Evolutionary conservation across 2,888 invertebrate genomes (phyloP).

Genomic region (Perithous albicinctus): DNA sequence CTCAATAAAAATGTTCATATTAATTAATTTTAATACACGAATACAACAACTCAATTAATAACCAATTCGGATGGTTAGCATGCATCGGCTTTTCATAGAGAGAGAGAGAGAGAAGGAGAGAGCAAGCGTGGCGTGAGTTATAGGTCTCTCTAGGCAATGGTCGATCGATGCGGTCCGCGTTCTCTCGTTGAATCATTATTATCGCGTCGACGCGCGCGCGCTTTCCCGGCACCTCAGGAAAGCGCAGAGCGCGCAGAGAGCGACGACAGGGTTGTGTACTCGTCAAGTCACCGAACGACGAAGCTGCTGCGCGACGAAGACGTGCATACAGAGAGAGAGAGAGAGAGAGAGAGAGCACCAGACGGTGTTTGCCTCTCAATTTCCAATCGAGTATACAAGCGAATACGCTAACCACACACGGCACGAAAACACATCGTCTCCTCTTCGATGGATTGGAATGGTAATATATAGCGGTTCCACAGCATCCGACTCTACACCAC

Average conservation of each 20-base stretch:
- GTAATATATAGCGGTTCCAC: too few relatives aligned
- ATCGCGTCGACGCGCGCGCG: conserved; percentile 66
- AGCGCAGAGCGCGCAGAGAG: too few relatives aligned
- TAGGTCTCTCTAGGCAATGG: conserved; percentile 3
- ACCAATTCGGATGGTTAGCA: conserved; percentile 1
- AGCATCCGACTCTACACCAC: too few relatives aligned
- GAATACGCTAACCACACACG: conserved; percentile 50
- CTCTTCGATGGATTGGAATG: too few relatives aligned
- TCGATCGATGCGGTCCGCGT: conserved; percentile 66
- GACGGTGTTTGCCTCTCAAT: conserved; percentile 11
- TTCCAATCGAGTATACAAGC: conserved; percentile 48
- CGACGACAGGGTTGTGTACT: conserved; percentile 56
- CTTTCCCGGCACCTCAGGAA: conserved; percentile 34
- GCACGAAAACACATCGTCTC: too few relatives aligned
- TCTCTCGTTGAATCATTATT: conserved; percentile 66
- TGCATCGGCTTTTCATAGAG: conserved; percentile 5
- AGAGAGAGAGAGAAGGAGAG: too few relatives aligned
- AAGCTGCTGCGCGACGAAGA: too few relatives aligned
- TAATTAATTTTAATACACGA: too few relatives aligned
- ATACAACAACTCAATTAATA: conserved; percentile 11
- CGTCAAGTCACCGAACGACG: conserved; percentile 47
- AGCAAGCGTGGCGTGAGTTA: background rate
- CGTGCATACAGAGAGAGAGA: too few relatives aligned
- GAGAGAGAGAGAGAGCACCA: background rate
- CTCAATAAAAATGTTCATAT: background rate